Conservation (phyloP, 2,113 vertebrate genomes). For the Lepus europaeus region DNA sequence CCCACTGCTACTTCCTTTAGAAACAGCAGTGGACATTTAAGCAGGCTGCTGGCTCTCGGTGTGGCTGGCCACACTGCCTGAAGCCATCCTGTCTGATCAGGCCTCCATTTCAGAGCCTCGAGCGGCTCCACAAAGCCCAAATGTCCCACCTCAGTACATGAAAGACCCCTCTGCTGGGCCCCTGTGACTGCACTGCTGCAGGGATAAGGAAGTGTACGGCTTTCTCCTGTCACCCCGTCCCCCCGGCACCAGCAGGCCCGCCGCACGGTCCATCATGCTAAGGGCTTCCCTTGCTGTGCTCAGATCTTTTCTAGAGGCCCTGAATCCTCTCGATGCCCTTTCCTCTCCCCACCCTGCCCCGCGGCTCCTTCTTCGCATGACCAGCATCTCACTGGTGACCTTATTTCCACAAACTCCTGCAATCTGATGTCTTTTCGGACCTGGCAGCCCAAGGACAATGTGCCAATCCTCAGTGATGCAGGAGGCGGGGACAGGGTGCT, state of each 20-base stretch:
- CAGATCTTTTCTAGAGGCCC: not conserved
- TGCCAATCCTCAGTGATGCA: not conserved
- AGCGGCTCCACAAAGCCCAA: not conserved
- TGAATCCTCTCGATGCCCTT: not conserved
- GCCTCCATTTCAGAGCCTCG: not conserved
- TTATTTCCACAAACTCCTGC: not conserved
- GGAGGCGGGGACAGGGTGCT: not conserved
- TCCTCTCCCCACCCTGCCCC: not conserved
- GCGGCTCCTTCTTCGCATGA: not conserved
- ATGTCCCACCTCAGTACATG: not conserved
- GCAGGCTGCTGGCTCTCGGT: not conserved
- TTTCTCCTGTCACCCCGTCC: not conserved
- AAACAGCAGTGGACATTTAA: not conserved
- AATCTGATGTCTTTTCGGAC: not conserved
- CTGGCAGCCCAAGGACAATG: not conserved
- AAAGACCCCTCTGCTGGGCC: not conserved
- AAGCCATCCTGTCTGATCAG: not conserved
- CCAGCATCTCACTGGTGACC: not conserved
- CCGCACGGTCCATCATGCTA: not conserved
- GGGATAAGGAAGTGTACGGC: too few relatives aligned
- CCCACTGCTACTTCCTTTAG: not conserved
- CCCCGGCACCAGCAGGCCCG: not conserved
- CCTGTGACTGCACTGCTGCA: not conserved
- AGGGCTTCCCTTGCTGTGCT: not conserved
- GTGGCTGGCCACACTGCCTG: not conserved